A percentile compares a stretch with the other conserved stretches of the same genome.
phyloP scores from a whole-genome alignment of 2,888 invertebrate species.

The Gymnosoma rotundatum region DNA sequence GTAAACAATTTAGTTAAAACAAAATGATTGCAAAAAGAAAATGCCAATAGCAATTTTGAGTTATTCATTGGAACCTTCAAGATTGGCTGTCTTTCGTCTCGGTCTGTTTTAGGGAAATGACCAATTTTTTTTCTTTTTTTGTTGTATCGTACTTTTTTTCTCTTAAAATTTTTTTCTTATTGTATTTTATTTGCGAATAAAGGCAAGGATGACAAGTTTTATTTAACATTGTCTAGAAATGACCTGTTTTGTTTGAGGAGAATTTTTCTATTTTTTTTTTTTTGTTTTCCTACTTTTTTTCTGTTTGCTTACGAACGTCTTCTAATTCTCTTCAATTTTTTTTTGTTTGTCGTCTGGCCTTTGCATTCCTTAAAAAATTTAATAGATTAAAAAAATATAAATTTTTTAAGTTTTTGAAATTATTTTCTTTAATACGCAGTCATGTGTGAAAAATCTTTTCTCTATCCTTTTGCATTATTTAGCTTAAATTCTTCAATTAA shows the following conservation, averaged over 20 bases:
- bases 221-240: constrained; percentile 12
- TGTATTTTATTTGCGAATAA: too few relatives aligned
- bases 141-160: not conserved
- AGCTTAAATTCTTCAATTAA: too few relatives aligned
- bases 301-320: not conserved
- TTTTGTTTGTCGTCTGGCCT: not conserved
- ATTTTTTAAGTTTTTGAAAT: too few relatives aligned
- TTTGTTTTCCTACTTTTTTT: not conserved
- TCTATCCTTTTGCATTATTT: too few relatives aligned
- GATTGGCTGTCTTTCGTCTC: not conserved
- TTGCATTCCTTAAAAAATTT: too few relatives aligned
- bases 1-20: not conserved
- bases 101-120: not conserved
- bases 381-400: too few relatives aligned
- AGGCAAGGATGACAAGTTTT: not conserved
- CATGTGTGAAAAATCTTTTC: too few relatives aligned
- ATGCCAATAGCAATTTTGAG: constrained; percentile 29
- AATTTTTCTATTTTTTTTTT: not conserved
- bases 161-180: not conserved
- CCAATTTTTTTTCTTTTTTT: too few relatives aligned
- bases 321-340: not conserved
- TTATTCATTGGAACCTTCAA: constrained; percentile 27
- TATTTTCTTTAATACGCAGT: too few relatives aligned
- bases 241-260: constrained; percentile 5
- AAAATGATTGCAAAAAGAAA: not conserved